phyloP scores from a whole-genome alignment of 2,113 vertebrate genomes.

The Scartelaos histophorus region DNA sequence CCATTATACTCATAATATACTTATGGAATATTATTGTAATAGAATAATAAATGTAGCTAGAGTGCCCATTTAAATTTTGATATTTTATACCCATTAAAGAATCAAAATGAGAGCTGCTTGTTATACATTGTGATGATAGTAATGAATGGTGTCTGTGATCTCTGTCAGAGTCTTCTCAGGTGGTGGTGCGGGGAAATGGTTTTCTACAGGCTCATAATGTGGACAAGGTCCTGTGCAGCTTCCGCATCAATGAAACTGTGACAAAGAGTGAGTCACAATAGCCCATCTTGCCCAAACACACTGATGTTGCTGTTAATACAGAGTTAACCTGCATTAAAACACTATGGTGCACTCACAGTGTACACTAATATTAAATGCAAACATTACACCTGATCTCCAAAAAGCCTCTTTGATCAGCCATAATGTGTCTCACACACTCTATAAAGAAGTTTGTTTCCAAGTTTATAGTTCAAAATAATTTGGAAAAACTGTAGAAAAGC shows the following conservation, averaged over 20 bases:
- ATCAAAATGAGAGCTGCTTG: background rate
- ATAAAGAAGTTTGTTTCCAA: background rate
- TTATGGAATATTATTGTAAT: background rate
- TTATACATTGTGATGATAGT: background rate
- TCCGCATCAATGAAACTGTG: slow-evolving; percentile 91
- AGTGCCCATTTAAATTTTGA: background rate
- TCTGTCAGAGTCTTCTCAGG: slow-evolving; percentile 89
- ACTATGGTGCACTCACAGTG: slow-evolving; percentile 9
- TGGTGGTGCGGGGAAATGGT: slow-evolving; percentile 93
- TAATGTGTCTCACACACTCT: background rate
- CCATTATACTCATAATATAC: background rate
- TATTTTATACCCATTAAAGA: background rate
- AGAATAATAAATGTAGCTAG: background rate
- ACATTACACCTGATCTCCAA: background rate
- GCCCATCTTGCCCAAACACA: accelerated
- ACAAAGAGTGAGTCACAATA: slow-evolving; percentile 86
- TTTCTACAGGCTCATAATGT: slow-evolving; percentile 92
- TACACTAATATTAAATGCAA: slow-evolving; percentile 6
- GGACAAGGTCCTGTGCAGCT: slow-evolving; percentile 94
- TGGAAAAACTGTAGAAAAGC: slow-evolving; percentile 10
- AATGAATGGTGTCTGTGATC: slow-evolving; percentile 10
- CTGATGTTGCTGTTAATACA: background rate
- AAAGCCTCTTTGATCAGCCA: background rate
- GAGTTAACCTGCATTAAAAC: slow-evolving; percentile 7
- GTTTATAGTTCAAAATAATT: slow-evolving; percentile 27